Base-by-base conservation (phyloP, 2,113 vertebrate genomes). In the Calypte anna region DNA sequence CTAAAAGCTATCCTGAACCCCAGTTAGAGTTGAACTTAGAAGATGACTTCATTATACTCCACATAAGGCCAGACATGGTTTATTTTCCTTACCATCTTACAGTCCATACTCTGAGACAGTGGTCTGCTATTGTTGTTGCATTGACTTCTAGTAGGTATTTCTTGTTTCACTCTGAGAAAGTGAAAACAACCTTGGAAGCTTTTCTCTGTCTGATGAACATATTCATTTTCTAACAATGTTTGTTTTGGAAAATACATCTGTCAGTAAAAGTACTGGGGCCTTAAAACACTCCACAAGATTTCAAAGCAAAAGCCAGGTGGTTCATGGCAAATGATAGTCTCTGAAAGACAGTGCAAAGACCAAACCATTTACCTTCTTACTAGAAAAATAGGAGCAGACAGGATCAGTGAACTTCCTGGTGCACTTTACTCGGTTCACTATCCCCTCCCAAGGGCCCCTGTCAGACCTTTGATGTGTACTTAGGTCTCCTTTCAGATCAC, bases 111-210 rank as follows among this genome's bases (percentile, higher is more conserved):
- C 30, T 38, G 36, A 85, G 20, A 51, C 2, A 46, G 36, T n/a
- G 27, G 28, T 10, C 20, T 0, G 0, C 9, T 66, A 8, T n/a
- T 51, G 62, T 22, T 40, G 19, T 72, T 61, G 20, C 24, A 46
- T 24, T 77, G 58, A 38, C 22, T 69, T 79, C 16, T 82, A 59
- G n/a, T 20, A 55, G 2, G 2, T 48, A 54, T 74, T 64, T 40
- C 25, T 63, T 59, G n/a, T 63, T 90, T 64, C 17, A 50, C 13
- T 75, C 53, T n/a, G n/a, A 50, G 17, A 86, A 78, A 69, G 12
- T 55, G 50, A 73, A 90, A 76, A 50, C 33, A 77, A 51, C 19
- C 9, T 64, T 68, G 28, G 27, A 68, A 78, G 19, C 30, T 82
- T 33, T 74, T 10, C 44, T 64, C 19, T 82, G 51, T 33, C 38